These are phyloP conservation scores for Anticlea derivata DNA, from an alignment of 2,888 invertebrate species.

Conservation along the genomic window DNA sequence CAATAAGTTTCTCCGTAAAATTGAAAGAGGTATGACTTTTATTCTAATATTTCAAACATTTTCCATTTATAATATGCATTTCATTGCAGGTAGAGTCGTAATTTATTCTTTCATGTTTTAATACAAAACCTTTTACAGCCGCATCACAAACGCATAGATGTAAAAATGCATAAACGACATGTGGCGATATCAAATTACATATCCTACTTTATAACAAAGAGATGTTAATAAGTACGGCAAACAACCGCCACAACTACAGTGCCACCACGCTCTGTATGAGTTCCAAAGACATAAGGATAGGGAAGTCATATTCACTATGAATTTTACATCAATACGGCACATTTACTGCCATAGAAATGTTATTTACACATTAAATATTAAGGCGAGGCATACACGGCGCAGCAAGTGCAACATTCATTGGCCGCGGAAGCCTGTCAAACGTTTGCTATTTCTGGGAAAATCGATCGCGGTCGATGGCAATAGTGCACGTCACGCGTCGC, in stretches of 20 bases:
- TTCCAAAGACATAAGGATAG: conserved; percentile 35
- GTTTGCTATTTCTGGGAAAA: conserved; percentile 67
- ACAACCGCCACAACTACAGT: conserved; percentile 2
- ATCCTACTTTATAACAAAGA: conserved; percentile 24
- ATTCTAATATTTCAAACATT: conserved; percentile 6
- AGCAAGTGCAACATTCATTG: conserved; percentile 65
- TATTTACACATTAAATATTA: conserved; percentile 75
- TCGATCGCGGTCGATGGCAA: conserved; percentile 61
- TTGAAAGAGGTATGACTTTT: conserved; percentile 18
- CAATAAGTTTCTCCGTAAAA: conserved; percentile 37
- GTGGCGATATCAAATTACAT: too few species aligned
- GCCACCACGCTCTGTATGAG: conserved; percentile 1
- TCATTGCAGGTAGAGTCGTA: too few species aligned
- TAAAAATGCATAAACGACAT: too few species aligned
- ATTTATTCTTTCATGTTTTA: too few species aligned
- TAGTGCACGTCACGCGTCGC: conserved; percentile 32
- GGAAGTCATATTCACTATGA: conserved; percentile 49
- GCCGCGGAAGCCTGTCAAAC: conserved; percentile 55
- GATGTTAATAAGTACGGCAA: conserved; percentile 21
- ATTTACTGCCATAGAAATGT: conserved; percentile 66
- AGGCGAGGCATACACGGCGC: conserved; percentile 53
- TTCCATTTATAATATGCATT: not conserved
- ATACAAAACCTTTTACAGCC: too few species aligned
- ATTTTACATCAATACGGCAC: conserved; percentile 58
- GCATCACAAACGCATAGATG: too few species aligned